These are phyloP conservation scores for Glomeris marginata DNA, from an alignment of 2,888 invertebrate species.

Conservation along the genomic window DNA sequence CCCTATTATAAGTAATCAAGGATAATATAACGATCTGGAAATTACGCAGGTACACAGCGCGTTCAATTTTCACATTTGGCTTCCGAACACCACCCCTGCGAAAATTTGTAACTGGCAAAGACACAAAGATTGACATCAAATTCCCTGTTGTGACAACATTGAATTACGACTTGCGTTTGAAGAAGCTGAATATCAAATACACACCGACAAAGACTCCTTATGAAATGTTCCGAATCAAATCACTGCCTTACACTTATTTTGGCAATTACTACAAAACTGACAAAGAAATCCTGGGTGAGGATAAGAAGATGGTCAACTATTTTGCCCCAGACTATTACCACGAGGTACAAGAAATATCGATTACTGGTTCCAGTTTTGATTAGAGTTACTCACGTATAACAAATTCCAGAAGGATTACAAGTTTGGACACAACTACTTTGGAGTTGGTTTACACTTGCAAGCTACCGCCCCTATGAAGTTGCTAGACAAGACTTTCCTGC, in stretches of 20 bases:
- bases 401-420: slow-evolving; percentile 9
- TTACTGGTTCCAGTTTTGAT: not conserved
- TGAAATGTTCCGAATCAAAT: slow-evolving; percentile 7
- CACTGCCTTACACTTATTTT: slow-evolving; percentile 6
- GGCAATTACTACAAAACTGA: not conserved
- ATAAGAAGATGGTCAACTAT: not conserved
- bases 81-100: slow-evolving; percentile 4
- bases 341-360: slow-evolving; percentile 6
- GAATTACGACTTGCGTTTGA: slow-evolving; percentile 1
- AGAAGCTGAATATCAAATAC: slow-evolving; percentile 8
- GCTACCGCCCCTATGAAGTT: no score
- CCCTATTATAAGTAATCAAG: no score
- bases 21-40: no score
- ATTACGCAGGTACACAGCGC: no score
- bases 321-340: not conserved
- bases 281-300: not conserved
- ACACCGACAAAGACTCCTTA: slow-evolving; percentile 9
- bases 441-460: slow-evolving; percentile 8
- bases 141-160: slow-evolving; percentile 7
- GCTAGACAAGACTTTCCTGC: no score
- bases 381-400: not conserved
- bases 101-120: slow-evolving; percentile 5
- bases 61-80: slow-evolving; percentile 1
- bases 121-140: slow-evolving; percentile 5
- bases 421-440: slow-evolving; percentile 10